These are phyloP conservation scores for Rhynchonycteris naso DNA, from an alignment of 2,797 vertebrate genomes.

Conservation along the genomic window DNA sequence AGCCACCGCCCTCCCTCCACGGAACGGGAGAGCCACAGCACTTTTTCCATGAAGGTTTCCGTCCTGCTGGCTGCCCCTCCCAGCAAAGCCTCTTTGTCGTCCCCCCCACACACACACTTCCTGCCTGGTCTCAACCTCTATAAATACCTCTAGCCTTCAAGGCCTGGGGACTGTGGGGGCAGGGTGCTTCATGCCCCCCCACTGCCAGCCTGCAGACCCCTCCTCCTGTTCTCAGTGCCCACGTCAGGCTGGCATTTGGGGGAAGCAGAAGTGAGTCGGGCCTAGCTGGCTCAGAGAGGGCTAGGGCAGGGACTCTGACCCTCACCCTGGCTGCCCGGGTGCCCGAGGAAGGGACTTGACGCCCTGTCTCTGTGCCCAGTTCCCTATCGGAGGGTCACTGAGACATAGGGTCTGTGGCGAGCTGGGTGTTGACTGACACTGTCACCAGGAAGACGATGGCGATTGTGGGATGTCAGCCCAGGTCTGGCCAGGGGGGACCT, in stretches of 20 bases:
- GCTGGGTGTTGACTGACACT: accelerated
- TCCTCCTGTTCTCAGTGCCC: neutral
- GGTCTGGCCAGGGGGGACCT: neutral
- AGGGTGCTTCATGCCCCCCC: neutral
- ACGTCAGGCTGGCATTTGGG: neutral
- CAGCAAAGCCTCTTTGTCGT: slow-evolving; percentile 9
- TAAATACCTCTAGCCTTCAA: neutral
- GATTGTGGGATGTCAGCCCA: neutral
- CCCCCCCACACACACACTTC: neutral
- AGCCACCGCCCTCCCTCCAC: neutral
- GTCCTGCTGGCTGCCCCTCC: neutral
- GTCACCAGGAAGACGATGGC: accelerated
- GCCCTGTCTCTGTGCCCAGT: accelerated
- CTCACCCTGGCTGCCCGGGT: accelerated
- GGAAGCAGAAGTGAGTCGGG: accelerated
- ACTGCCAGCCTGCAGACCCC: slow-evolving; percentile 14
- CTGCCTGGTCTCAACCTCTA: neutral
- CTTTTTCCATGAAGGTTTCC: neutral
- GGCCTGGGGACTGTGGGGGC: neutral
- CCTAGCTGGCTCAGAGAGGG: neutral
- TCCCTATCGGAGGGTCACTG: accelerated
- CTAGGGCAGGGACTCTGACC: accelerated
- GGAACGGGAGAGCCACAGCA: accelerated
- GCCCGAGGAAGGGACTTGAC: accelerated
- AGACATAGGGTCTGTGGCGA: accelerated